These are phyloP conservation scores for Mastigias papua DNA, from an alignment of 30 jellyfish, hydroid and myxozoan genomes.

Conservation along the genomic window DNA sequence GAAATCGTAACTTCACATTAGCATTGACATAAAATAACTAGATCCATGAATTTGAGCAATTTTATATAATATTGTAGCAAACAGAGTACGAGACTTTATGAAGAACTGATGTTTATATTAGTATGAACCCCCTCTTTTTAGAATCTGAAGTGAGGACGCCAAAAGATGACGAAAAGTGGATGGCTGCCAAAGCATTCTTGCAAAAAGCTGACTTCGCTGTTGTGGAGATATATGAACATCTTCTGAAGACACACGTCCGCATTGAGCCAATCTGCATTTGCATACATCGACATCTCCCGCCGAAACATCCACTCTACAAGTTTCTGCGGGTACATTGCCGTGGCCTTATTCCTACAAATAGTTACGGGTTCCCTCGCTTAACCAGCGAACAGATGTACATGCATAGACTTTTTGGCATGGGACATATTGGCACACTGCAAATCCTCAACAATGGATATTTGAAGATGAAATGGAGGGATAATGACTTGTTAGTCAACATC, in stretches of 20 bases:
- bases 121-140: neutral
- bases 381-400: slow-evolving; percentile 69
- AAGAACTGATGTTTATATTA: neutral
- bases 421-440: slow-evolving; percentile 82
- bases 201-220: slow-evolving; percentile 90
- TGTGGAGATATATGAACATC: slow-evolving; percentile 87
- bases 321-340: slow-evolving; percentile 83
- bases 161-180: slow-evolving; percentile 81
- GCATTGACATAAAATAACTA: too few relatives aligned
- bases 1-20: too few relatives aligned
- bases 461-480: slow-evolving; percentile 82
- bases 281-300: slow-evolving; percentile 80
- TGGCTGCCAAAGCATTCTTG: slow-evolving; percentile 80
- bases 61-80: too few relatives aligned
- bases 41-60: too few relatives aligned
- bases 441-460: slow-evolving; percentile 78
- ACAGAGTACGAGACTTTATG: too few relatives aligned
- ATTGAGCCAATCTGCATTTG: slow-evolving; percentile 90
- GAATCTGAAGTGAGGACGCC: slow-evolving; percentile 89
- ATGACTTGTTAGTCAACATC: slow-evolving; percentile 41
- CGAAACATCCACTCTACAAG: slow-evolving; percentile 82
- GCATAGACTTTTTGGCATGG: slow-evolving; percentile 91
- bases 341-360: slow-evolving; percentile 78
- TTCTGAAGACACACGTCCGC: slow-evolving; percentile 84
- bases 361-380: slow-evolving; percentile 80